These are phyloP conservation scores for Etheostoma spectabile DNA, from an alignment of 2,113 vertebrate species.

Conservation along the genomic window DNA sequence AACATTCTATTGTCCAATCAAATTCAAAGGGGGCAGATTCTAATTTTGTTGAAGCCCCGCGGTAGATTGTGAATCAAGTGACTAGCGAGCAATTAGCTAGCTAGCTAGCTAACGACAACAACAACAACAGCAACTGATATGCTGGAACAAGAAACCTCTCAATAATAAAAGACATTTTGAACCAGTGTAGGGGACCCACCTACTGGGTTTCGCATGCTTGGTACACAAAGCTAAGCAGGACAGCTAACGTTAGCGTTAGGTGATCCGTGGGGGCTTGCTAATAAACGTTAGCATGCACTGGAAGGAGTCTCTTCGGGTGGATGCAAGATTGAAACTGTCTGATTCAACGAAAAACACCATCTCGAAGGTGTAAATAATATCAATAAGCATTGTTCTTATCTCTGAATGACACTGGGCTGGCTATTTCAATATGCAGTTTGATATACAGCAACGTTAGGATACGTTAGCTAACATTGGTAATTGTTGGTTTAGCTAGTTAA, in stretches of 20 bases:
- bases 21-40: background rate
- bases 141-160: background rate
- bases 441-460: background rate
- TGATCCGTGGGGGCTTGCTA: conserved; percentile 16
- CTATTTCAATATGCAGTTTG: background rate
- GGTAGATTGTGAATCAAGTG: conserved; percentile 25
- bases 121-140: background rate
- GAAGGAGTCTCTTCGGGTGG: conserved; percentile 2
- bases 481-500: background rate
- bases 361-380: background rate
- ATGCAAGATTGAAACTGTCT: conserved; percentile 21
- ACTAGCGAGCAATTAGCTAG: background rate
- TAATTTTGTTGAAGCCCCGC: conserved; percentile 1
- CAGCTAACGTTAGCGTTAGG: background rate
- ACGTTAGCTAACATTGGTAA: conserved; percentile 10
- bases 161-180: background rate
- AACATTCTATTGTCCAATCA: conserved; percentile 53
- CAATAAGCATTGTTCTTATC: background rate
- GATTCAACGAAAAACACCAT: background rate
- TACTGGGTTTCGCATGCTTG: background rate
- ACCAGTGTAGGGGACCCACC: no score
- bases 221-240: background rate
- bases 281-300: conserved; percentile 62
- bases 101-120: background rate
- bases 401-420: background rate